These are phyloP conservation scores for Chesias legatella DNA, from an alignment of 2,888 invertebrate genomes.

Conservation along the genomic window DNA sequence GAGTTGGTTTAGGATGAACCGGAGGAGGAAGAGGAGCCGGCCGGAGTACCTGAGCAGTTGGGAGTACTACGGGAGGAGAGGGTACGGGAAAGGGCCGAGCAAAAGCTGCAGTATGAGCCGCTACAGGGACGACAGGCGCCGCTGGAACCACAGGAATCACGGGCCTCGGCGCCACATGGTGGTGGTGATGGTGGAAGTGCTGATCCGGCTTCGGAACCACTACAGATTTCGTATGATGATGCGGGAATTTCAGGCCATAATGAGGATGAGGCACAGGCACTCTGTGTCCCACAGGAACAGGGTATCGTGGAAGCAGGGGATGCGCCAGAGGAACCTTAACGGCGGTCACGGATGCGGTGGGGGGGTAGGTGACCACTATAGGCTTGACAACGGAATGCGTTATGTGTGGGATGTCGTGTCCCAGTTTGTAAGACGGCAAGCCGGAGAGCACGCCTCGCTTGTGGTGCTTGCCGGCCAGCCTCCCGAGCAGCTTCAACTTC, in stretches of 20 bases:
- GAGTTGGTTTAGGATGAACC: constrained; percentile 43
- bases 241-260: constrained; percentile 60
- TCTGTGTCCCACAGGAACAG: constrained; percentile 58
- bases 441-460: constrained; percentile 63
- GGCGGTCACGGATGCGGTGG: constrained; percentile 64
- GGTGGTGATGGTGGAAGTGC: constrained; percentile 71
- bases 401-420: constrained; percentile 69
- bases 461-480: constrained; percentile 55
- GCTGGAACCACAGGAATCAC: constrained; percentile 51
- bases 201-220: constrained; percentile 54
- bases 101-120: constrained; percentile 40
- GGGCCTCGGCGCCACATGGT: constrained; percentile 61
- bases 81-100: constrained; percentile 52
- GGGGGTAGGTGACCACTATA: constrained; percentile 69
- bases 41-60: constrained; percentile 21
- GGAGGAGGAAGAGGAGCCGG: constrained; percentile 45
- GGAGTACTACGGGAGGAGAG: constrained; percentile 41
- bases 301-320: constrained; percentile 50
- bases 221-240: constrained; percentile 53
- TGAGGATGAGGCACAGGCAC: constrained; percentile 60
- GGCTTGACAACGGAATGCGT: constrained; percentile 73
- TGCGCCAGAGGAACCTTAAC: constrained; percentile 67
- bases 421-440: constrained; percentile 71
- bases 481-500: constrained; percentile 54
- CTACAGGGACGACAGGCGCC: constrained; percentile 41